A percentile compares a stretch with the other conserved stretches of the same genome.
phyloP scores from a whole-genome alignment of 2,113 vertebrate genomes.

The Apodemus sylvaticus region DNA sequence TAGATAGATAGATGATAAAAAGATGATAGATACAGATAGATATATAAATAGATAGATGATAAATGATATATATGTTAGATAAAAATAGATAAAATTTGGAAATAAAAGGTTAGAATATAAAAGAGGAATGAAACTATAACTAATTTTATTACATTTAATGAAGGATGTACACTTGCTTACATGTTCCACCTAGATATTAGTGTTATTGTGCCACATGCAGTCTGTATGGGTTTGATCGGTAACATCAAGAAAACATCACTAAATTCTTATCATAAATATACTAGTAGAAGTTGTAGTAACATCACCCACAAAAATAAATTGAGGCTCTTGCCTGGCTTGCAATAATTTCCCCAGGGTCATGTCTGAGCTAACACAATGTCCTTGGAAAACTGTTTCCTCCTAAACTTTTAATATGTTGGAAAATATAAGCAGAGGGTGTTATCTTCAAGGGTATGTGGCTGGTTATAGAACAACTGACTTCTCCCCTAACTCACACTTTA shows the following conservation, averaged over 20 bases:
- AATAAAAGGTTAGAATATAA: not conserved
- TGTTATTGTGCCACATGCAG: not conserved
- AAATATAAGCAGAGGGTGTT: not conserved
- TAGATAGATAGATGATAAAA: too few relatives aligned
- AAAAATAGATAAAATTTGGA: not conserved
- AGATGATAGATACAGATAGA: too few relatives aligned
- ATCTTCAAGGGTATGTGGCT: not conserved
- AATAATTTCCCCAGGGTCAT: not conserved
- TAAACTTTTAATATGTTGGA: not conserved
- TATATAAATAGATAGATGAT: too few relatives aligned
- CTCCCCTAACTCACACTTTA: not conserved
- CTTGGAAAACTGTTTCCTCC: not conserved
- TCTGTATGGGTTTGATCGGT: not conserved
- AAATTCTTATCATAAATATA: not conserved
- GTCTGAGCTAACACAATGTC: not conserved
- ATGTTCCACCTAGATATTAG: not conserved
- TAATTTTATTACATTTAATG: not conserved
- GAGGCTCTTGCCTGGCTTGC: rapidly evolving
- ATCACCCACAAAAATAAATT: not conserved
- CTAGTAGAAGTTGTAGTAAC: not conserved
- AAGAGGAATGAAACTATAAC: not conserved
- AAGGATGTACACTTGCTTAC: not conserved
- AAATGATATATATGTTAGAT: too few relatives aligned
- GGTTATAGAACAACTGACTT: not conserved
- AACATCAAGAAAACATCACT: not conserved